Evolutionary conservation across 2,888 invertebrate species (phyloP).

Genomic region (Synanthedon formicaeformis): DNA sequence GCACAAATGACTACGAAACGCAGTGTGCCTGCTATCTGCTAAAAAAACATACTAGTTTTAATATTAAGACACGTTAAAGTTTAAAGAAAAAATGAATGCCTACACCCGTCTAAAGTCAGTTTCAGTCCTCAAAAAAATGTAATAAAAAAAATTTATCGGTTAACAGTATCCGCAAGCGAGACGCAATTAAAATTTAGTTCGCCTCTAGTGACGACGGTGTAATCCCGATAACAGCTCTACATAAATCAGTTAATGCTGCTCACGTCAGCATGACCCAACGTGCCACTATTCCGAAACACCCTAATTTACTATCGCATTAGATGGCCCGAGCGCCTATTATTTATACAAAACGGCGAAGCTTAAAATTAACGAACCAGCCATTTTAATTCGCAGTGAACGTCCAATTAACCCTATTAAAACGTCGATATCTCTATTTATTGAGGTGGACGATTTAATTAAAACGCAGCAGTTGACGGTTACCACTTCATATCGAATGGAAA

Average conservation of each 20-base stretch:
- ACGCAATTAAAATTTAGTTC: conserved; percentile 2
- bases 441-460: conserved; percentile 24
- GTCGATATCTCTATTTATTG: conserved; percentile 33
- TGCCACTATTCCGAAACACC: conserved; percentile 36
- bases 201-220: conserved; percentile 23
- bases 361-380: conserved; percentile 35
- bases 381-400: conserved; percentile 38
- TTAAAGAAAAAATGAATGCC: too few species aligned
- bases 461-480: conserved; percentile 2
- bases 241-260: conserved; percentile 36
- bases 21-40: too few species aligned
- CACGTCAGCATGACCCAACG: conserved; percentile 27
- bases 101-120: too few species aligned
- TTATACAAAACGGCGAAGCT: conserved; percentile 39
- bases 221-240: conserved; percentile 39
- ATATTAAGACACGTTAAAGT: too few species aligned
- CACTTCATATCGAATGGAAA: neutral
- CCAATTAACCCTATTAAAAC: conserved; percentile 36
- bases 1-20: too few species aligned
- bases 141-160: too few species aligned
- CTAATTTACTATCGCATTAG: conserved; percentile 58
- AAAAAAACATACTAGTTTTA: too few species aligned
- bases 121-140: too few species aligned
- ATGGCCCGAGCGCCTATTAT: conserved; percentile 21
- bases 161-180: neutral